Evolutionary conservation across 2,113 vertebrate species (phyloP), one percentile per base, ranked within the genome.

Genomic region (Elephantulus edwardii): DNA sequence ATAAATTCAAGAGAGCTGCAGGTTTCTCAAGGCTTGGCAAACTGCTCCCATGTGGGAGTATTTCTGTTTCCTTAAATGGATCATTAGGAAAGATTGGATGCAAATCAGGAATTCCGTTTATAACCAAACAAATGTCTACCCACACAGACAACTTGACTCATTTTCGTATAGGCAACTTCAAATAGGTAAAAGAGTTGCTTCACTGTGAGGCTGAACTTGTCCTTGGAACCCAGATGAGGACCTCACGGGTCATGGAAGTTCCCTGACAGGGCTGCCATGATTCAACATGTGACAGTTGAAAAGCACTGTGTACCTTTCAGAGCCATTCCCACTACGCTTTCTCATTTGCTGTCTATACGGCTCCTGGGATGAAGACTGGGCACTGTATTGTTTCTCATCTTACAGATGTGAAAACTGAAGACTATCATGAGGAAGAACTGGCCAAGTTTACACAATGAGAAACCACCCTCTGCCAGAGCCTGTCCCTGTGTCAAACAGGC

Each of bases 1-100:
- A 90, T 75, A 83, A 93, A 90, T 26, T n/a, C 48, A 52, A n/a
- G 77, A 77, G 66, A 78, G 40, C 81, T 86, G 26, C 60, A 89
- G 93, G 77, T 95, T 91, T 85, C 86, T 90, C 83, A 92, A 94
- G 79, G 76, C 77, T 94, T 72, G 90, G 68, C 83, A 84, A 96
- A 89, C 72, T 28, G 62, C 30, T 82, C n/a, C 88, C 38, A 6
- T 4, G 72, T 82, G 77, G 89, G 92, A 89, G 91, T 75, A 56
- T 50, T 92, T 94, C 80, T 33, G 26, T 84, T 90, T 92, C 83
- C 90, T 92, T 93, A 94, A 94, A 91, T 71, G 92, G 91, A 87
- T 89, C 68, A 66, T 74, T 74, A 58, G 40, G 40, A 93, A 86
- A 70, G 62, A 46, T 6, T 94, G 89, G 86, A 88, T 74, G 50